phyloP scores from a whole-genome alignment of 1,140 invertebrate genomes.

The Leguminivora glycinivorella region DNA sequence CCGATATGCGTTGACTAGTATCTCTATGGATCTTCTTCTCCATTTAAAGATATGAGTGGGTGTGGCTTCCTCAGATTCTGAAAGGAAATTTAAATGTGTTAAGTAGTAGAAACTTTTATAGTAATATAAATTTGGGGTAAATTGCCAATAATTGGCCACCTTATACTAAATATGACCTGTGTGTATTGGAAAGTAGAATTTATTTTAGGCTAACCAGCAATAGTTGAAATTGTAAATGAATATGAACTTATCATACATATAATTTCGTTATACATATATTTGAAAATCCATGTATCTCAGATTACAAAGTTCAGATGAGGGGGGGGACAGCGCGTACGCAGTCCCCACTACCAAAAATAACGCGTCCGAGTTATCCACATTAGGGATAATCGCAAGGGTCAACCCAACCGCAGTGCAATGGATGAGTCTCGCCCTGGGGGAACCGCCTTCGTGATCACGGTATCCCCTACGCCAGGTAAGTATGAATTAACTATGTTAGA shows the following conservation, averaged over 20 bases:
- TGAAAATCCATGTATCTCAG: no score
- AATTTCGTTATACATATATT: no score
- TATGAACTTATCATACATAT: no score
- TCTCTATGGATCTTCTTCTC: neutral
- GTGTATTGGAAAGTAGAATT: no score
- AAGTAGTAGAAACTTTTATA: no score
- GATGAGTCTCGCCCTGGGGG: conserved; percentile 21
- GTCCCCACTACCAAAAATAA: conserved; percentile 33
- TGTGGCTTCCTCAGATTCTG: conserved; percentile 1
- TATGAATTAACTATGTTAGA: neutral
- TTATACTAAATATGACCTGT: no score
- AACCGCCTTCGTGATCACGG: conserved; percentile 18
- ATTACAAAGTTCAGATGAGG: no score
- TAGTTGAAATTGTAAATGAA: no score
- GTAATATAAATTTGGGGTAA: no score
- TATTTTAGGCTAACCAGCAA: no score
- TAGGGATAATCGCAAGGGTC: conserved; percentile 33
- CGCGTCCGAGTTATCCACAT: no score
- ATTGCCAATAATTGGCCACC: no score
- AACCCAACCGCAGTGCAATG: conserved; percentile 33
- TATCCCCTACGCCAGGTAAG: conserved; percentile 22
- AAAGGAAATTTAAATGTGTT: neutral
- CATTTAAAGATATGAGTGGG: neutral
- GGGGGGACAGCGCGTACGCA: conserved; percentile 32
- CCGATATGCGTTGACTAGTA: neutral